These are phyloP conservation scores for Picus viridis DNA, from an alignment of 2,797 vertebrate species.

Conservation along the genomic window DNA sequence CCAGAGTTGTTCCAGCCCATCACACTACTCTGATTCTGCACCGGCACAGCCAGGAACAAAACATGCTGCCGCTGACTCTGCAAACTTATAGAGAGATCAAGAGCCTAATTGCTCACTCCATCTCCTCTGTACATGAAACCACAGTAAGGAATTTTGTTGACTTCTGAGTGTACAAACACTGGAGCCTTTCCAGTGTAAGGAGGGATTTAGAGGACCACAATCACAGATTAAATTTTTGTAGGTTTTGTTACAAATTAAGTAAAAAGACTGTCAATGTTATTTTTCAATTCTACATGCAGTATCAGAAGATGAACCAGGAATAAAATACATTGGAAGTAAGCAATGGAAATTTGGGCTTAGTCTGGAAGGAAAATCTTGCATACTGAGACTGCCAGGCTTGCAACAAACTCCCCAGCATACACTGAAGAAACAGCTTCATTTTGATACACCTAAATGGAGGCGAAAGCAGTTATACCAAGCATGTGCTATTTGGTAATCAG, in stretches of 20 bases:
- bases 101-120: background rate
- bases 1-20: constrained; percentile 17
- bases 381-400: background rate
- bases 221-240: background rate
- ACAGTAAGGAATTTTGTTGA: background rate
- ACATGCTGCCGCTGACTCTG: background rate
- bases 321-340: constrained; percentile 1
- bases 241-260: background rate
- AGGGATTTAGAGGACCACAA: background rate
- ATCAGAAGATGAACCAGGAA: background rate
- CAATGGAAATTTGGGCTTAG: background rate
- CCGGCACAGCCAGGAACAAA: background rate
- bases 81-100: background rate
- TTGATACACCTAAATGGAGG: background rate
- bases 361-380: background rate
- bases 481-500: background rate
- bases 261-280: background rate
- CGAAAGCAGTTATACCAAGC: constrained; percentile 3
- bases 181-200: background rate
- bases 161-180: background rate
- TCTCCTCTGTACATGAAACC: background rate
- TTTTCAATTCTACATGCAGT: background rate
- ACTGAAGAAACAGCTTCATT: background rate
- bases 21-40: background rate
- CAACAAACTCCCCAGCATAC: background rate